Evolutionary conservation across 2,113 vertebrate species (phyloP).

Genomic region (Taxidea taxus): DNA sequence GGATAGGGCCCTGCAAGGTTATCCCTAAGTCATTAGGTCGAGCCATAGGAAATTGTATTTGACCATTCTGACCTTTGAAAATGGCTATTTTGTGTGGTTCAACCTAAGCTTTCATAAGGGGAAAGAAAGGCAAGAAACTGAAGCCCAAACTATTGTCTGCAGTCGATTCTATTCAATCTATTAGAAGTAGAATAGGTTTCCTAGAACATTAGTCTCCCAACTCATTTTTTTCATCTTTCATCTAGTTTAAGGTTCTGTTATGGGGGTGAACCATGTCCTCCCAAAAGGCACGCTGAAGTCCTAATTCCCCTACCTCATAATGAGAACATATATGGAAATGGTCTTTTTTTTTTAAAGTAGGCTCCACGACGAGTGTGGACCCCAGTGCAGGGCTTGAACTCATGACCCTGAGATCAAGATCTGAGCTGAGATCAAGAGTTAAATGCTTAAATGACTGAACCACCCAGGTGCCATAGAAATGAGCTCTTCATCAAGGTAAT

Average conservation of each 20-base stretch:
- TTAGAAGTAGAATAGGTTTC: neutral
- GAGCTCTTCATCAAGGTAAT: neutral
- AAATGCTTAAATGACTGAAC: neutral
- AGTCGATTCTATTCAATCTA: neutral
- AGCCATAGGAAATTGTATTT: neutral
- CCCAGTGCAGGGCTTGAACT: neutral
- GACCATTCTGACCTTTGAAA: neutral
- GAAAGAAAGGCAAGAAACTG: slow-evolving; percentile 5
- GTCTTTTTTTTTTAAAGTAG: neutral
- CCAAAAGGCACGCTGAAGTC: neutral
- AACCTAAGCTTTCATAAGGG: neutral
- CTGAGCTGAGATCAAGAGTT: neutral
- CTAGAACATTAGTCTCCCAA: neutral
- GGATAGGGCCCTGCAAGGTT: neutral
- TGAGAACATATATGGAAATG: neutral
- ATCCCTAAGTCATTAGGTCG: neutral
- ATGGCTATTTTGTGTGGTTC: neutral
- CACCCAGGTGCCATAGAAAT: neutral
- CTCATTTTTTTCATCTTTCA: neutral
- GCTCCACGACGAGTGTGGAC: neutral
- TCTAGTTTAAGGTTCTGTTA: neutral
- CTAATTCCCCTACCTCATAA: neutral
- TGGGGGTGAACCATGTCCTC: neutral
- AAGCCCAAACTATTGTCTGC: neutral
- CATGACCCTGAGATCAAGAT: neutral